These are phyloP conservation scores for Arenaria interpres DNA, from an alignment of 2,113 vertebrate species.

Conservation along the genomic window DNA sequence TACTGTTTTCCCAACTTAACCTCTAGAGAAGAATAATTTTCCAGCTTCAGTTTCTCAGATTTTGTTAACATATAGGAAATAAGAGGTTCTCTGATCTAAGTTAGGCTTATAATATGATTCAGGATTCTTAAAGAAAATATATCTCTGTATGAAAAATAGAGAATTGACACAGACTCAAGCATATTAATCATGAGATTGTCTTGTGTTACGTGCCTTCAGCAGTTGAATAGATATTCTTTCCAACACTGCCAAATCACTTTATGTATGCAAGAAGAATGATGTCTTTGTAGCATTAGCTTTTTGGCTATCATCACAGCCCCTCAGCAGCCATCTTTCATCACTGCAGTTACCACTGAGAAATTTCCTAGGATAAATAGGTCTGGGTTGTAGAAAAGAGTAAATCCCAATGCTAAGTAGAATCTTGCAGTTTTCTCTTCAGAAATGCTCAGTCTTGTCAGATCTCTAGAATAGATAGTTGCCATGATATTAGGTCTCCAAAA, in stretches of 20 bases:
- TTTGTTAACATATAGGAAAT: neutral
- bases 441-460: neutral
- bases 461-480: neutral
- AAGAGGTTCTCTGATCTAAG: neutral
- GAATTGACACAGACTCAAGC: neutral
- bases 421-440: neutral
- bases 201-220: neutral
- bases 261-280: neutral
- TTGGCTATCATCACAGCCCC: neutral
- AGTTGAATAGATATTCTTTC: neutral
- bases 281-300: neutral
- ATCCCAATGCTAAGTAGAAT: neutral
- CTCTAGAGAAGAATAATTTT: neutral
- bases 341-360: neutral
- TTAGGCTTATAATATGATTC: neutral
- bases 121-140: neutral
- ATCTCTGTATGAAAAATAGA: neutral
- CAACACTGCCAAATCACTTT: neutral
- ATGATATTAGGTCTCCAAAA: neutral
- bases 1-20: neutral
- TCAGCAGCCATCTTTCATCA: neutral
- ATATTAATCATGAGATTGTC: neutral
- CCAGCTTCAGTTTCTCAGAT: neutral
- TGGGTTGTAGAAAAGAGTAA: neutral
- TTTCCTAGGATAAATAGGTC: neutral